These are phyloP conservation scores for Xenentodon cancila DNA, from an alignment of 2,797 vertebrate species.

Conservation along the genomic window DNA sequence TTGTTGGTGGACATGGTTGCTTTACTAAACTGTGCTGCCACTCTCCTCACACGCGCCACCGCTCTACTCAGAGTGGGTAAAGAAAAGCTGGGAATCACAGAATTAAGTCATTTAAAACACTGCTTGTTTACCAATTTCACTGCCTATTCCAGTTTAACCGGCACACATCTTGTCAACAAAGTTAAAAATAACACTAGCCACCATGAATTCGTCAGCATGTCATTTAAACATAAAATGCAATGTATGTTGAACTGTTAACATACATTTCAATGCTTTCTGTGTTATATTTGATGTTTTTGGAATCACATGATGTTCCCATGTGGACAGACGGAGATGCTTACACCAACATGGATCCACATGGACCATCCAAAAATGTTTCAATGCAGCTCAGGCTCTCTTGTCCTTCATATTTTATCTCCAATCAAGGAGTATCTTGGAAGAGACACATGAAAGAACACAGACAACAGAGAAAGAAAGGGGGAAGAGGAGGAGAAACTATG, in stretches of 20 bases:
- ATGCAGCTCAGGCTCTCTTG: conserved; percentile 29
- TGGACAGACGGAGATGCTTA: conserved; percentile 42
- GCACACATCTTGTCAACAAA: background rate
- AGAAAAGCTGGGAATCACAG: conserved; percentile 46
- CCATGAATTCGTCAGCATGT: too few relatives aligned
- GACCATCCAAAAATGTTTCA: conserved; percentile 30
- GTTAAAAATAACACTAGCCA: background rate
- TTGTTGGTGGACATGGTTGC: conserved; percentile 72
- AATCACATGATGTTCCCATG: background rate
- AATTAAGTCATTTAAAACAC: background rate
- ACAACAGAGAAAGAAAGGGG: background rate
- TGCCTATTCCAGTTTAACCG: background rate
- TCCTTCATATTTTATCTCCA: conserved; percentile 28
- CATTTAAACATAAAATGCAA: too few relatives aligned
- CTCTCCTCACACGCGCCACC: conserved; percentile 71
- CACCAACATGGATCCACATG: conserved; percentile 66
- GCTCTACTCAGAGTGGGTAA: conserved; percentile 71
- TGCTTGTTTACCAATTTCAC: too few relatives aligned
- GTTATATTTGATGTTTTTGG: too few relatives aligned
- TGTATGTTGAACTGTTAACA: too few relatives aligned
- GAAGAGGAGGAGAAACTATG: background rate
- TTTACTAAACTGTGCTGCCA: conserved; percentile 74
- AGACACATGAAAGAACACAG: conserved; percentile 12
- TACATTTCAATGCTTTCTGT: too few relatives aligned
- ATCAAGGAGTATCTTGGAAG: conserved; percentile 13